Conservation (phyloP, 2,113 vertebrate species). For the Oncorhynchus mykiss region DNA sequence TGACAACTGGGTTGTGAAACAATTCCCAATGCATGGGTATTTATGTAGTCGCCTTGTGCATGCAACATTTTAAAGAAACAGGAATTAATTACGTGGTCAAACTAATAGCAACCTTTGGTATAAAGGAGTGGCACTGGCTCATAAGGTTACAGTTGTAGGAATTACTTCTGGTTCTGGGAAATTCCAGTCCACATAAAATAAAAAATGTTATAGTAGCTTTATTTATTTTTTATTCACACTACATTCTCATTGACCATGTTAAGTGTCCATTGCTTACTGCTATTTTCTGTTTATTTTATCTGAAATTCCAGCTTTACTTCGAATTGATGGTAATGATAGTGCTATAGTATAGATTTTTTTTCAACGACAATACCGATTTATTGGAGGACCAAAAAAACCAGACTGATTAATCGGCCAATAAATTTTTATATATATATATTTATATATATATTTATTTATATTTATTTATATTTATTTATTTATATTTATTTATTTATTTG, state of each 20-base stretch:
- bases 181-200: too few relatives aligned
- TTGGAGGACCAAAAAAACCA: too few relatives aligned
- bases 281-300: not conserved
- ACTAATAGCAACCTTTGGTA: not conserved
- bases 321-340: not conserved
- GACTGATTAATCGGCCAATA: too few relatives aligned
- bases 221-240: not conserved
- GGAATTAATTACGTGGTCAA: too few relatives aligned
- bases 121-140: not conserved
- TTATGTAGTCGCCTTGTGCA: conserved; percentile 8
- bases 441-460: too few relatives aligned
- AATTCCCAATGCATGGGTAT: conserved; percentile 29
- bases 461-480: too few relatives aligned
- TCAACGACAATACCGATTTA: too few relatives aligned
- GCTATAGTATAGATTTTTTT: too few relatives aligned
- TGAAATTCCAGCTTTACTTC: not conserved
- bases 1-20: conserved; percentile 45
- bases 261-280: not conserved
- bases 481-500: too few relatives aligned
- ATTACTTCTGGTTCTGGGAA: not conserved
- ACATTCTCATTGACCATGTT: conserved; percentile 3
- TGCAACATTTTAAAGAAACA: conserved; percentile 12
- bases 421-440: too few relatives aligned
- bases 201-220: not conserved
- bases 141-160: not conserved